A percentile compares a stretch with the other conserved stretches of the same genome.
Conservation (phyloP, 2,113 vertebrate species). For the Cebidichthys violaceus region DNA sequence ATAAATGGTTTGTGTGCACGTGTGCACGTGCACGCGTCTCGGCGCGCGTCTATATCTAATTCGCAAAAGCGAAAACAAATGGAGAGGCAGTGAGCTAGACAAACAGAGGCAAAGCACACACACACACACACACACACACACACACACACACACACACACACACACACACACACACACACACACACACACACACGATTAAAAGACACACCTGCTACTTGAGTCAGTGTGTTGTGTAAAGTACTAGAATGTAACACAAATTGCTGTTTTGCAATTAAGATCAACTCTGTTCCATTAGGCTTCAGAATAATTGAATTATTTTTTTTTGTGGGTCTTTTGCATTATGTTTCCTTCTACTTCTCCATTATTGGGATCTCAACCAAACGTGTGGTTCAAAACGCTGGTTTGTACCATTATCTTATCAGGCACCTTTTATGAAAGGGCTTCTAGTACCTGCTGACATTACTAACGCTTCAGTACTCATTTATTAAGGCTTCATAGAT, state of each 20-base stretch:
- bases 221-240: conserved; percentile 16
- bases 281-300: conserved; percentile 55
- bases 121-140: background rate
- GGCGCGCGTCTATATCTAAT: conserved; percentile 37
- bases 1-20: conserved; percentile 97
- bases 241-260: conserved; percentile 21
- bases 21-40: conserved; percentile 80
- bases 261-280: conserved; percentile 68
- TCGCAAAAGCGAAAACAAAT: conserved; percentile 55
- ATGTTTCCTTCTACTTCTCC: background rate
- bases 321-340: conserved; percentile 24
- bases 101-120: conserved; percentile 54
- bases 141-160: background rate
- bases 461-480: background rate
- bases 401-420: background rate
- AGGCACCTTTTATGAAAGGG: background rate
- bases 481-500: background rate
- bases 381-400: background rate
- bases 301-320: conserved; percentile 61
- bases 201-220: conserved; percentile 32
- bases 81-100: conserved; percentile 85
- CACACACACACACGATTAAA: no score
- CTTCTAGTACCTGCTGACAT: background rate
- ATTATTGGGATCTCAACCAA: background rate
- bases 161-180: background rate